Base-by-base conservation (phyloP, 2,113 vertebrate species). In the Brachyhypopomus gauderio region DNA sequence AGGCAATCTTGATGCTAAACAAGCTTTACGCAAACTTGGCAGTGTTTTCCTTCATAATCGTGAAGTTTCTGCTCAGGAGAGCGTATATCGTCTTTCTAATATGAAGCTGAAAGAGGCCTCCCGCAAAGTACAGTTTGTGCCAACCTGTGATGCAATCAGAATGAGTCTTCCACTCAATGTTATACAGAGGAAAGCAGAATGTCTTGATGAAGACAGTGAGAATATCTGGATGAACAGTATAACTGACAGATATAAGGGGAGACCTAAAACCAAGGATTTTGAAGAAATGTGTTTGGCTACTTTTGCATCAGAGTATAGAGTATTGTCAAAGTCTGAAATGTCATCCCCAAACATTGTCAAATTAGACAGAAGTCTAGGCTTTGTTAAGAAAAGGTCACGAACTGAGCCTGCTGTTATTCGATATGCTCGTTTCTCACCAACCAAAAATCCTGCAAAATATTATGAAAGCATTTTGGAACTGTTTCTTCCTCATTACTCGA, bases 381-480 rank as follows among this genome's bases (percentile, higher is more conserved):
- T 34, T 72, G 36, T 79, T 6, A 60, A 9, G 36, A 80, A 41
- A 62, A 60, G 69, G 23, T 25, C 70, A 64, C 23, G 58, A 5
- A 67, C 59, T 23, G 45, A 67, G 3, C n/a, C 58, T 58, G 72
- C 79, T 55, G 72, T 81, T 56, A 19, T 75, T 6, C n/a, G 41
- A 66, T 81, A 75, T 58, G 72, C 72, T 34, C 34, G 72, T 11
- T 75, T 81, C 23, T 82, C 62, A 16, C 62, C 66, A 1, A 82
- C 64, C 30, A 67, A 77, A 45, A 25, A 75, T 56, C 60, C 60
- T 9, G 69, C 63, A 60, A 72, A 62, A 6, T 36, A 72, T 34
- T 48, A 80, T 70, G 55, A 80, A 59, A 75, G 72, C 17, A 64
- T 75, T 75, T n/a, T 75, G 17, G 56, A 81, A n/a, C 58, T 75